A percentile compares a stretch with the other conserved stretches of the same genome.
Evolutionary conservation across 2,113 vertebrate genomes (phyloP).

Genomic region (Microtus ochrogaster): DNA sequence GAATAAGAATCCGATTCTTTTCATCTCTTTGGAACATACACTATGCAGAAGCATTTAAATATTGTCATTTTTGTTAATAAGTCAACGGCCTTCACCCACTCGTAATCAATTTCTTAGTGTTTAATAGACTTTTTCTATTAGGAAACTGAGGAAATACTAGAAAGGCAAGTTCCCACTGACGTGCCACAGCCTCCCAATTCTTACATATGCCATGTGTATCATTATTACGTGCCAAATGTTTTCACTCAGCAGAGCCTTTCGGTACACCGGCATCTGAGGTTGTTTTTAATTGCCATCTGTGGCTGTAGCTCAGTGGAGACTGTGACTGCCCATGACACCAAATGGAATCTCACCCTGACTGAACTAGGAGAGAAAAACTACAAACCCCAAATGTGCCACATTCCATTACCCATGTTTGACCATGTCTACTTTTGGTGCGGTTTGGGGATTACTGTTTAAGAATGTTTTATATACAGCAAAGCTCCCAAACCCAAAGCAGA

Average conservation of each 20-base stretch:
- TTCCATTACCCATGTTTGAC: neutral
- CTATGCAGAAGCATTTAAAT: neutral
- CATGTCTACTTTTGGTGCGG: neutral
- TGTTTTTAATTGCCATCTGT: neutral
- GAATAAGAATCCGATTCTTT: constrained; percentile 33
- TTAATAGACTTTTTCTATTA: neutral
- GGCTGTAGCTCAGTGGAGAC: constrained; percentile 9
- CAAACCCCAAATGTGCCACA: neutral
- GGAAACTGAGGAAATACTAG: constrained; percentile 31
- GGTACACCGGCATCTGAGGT: neutral
- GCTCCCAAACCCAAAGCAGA: neutral
- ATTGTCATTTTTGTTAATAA: neutral
- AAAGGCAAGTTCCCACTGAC: neutral
- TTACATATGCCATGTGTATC: neutral
- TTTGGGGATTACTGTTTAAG: neutral
- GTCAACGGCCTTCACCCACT: neutral
- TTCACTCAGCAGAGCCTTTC: neutral
- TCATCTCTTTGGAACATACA: neutral
- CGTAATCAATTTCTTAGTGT: neutral
- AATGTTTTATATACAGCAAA: neutral
- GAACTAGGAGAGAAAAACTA: neutral
- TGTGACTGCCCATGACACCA: neutral
- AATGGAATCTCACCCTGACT: neutral
- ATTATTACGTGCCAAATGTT: neutral
- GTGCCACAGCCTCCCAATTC: neutral